Conservation (phyloP, 2,113 vertebrate species). For the Toxotes jaculatrix region DNA sequence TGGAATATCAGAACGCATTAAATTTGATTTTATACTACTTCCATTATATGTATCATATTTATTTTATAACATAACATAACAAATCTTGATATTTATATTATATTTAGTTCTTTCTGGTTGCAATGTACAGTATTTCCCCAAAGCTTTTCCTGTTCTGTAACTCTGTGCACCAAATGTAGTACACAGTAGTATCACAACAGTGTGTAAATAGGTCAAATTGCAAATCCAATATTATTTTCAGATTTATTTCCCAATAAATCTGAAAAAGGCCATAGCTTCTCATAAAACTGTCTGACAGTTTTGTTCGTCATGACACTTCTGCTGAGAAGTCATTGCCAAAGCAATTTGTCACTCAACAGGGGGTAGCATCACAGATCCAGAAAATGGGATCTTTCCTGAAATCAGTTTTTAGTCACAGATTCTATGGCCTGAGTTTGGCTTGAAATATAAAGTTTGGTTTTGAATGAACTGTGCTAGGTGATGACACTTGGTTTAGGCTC, state of each 20-base stretch:
- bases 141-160: neutral
- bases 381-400: slow-evolving; percentile 8
- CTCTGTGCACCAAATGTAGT: neutral
- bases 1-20: neutral
- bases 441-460: slow-evolving; percentile 10
- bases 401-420: slow-evolving; percentile 22
- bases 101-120: neutral
- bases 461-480: neutral
- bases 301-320: slow-evolving; percentile 29
- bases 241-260: slow-evolving; percentile 12
- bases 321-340: slow-evolving; percentile 36
- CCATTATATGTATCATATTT: neutral
- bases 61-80: too few species aligned
- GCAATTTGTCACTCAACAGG: slow-evolving; percentile 31
- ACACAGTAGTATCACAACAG: neutral
- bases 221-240: slow-evolving; percentile 22
- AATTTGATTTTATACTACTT: neutral
- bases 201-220: slow-evolving; percentile 27
- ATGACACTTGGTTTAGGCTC: neutral
- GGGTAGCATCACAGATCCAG: slow-evolving; percentile 15
- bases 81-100: too few species aligned
- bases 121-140: neutral
- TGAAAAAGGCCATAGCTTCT: slow-evolving; percentile 16
- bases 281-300: slow-evolving; percentile 39
- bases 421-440: slow-evolving; percentile 2